These are phyloP conservation scores for Melinopterus prodromus DNA, from an alignment of 2,888 invertebrate species.

Conservation along the genomic window DNA sequence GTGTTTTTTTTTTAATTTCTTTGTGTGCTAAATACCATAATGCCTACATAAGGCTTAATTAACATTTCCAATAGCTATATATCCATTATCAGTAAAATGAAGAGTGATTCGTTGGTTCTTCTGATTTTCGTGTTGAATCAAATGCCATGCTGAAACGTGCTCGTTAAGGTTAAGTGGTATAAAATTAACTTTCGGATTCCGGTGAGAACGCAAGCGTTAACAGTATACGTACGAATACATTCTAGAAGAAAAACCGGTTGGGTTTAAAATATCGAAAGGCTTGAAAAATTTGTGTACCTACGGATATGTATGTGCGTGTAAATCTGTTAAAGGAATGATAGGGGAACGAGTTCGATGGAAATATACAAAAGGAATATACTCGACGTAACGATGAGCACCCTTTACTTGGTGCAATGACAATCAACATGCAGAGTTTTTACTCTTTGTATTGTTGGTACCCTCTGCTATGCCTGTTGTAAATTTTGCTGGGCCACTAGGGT, in stretches of 20 bases:
- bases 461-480: too few relatives aligned
- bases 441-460: background rate
- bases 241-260: background rate
- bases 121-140: background rate
- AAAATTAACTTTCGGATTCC: slow-evolving; percentile 4
- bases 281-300: background rate
- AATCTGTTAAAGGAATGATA: background rate
- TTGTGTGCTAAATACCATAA: too few relatives aligned
- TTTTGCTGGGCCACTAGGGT: too few relatives aligned
- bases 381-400: background rate
- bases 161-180: background rate
- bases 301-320: background rate
- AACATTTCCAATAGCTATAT: too few relatives aligned
- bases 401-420: background rate
- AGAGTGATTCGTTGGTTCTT: background rate
- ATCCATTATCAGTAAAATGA: background rate
- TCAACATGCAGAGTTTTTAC: background rate
- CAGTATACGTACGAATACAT: background rate
- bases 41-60: too few relatives aligned
- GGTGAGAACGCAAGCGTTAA: background rate
- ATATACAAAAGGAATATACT: background rate
- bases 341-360: background rate
- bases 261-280: background rate
- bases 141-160: background rate
- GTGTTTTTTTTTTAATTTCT: too few relatives aligned